Evolutionary conservation across 1,140 invertebrate species (phyloP).

Genomic region (Triops longicaudatus): DNA sequence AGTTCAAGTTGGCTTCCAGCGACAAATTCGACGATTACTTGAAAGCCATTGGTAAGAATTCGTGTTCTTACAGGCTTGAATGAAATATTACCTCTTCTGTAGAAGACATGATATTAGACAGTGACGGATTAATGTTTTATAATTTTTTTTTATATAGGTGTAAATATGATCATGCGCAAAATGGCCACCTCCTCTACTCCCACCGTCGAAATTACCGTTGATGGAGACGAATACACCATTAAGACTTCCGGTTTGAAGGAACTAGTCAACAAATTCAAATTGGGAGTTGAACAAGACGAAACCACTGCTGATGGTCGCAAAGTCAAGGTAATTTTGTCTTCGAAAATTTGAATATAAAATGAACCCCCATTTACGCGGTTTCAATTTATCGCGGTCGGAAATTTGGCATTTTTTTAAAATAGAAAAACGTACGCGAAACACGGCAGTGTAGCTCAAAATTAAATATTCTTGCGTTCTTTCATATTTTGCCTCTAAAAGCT

Average conservation of each 20-base stretch:
- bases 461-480: too few relatives aligned
- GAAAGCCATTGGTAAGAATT: slow-evolving; percentile 41
- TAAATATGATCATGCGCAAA: slow-evolving; percentile 62
- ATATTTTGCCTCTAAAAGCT: too few relatives aligned
- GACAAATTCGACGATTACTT: slow-evolving; percentile 48
- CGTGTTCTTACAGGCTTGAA: slow-evolving; percentile 6
- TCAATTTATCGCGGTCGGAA: too few relatives aligned
- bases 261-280: slow-evolving; percentile 63
- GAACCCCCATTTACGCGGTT: too few relatives aligned
- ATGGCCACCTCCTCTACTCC: slow-evolving; percentile 63
- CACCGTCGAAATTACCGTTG: slow-evolving; percentile 58
- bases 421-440: too few relatives aligned
- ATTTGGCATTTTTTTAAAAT: too few relatives aligned
- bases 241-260: slow-evolving; percentile 77
- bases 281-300: slow-evolving; percentile 75
- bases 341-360: slow-evolving; percentile 22
- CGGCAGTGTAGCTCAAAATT: too few relatives aligned
- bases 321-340: slow-evolving; percentile 53
- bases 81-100: background rate
- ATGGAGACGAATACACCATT: slow-evolving; percentile 59
- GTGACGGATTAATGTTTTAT: background rate
- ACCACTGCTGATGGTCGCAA: slow-evolving; percentile 72
- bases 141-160: slow-evolving; percentile 49
- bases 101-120: background rate
- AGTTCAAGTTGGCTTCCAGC: slow-evolving; percentile 40